Conservation (phyloP, 2,888 invertebrate species). For the Neoaliturus tenellus region DNA sequence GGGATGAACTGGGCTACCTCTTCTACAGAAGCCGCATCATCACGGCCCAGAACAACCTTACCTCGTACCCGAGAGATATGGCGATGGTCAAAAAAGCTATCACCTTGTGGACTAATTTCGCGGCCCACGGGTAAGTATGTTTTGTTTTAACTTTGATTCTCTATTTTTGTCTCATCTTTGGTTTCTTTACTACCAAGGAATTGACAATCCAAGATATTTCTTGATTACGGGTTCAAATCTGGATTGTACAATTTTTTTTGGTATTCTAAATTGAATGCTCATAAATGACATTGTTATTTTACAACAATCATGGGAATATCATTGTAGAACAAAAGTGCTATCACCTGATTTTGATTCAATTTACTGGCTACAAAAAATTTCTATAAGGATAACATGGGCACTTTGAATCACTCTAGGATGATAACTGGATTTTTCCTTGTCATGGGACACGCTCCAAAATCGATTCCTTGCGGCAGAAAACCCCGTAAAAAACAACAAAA, state of each 20-base stretch:
- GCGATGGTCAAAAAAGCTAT: not conserved
- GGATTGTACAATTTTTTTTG: not conserved
- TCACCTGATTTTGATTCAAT: too few species aligned
- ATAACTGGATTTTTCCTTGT: too few species aligned
- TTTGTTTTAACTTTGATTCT: not conserved
- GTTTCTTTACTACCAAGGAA: not conserved
- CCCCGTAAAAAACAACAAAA: too few species aligned
- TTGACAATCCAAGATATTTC: not conserved
- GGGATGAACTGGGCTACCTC: constrained; percentile 23
- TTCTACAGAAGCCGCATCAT: not conserved
- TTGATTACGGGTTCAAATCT: not conserved
- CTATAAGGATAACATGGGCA: too few species aligned
- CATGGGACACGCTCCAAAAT: too few species aligned
- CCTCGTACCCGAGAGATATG: constrained; percentile 14
- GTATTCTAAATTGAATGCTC: not conserved
- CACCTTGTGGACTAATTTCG: constrained; percentile 31
- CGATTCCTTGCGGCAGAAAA: too few species aligned
- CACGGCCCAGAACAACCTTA: not conserved
- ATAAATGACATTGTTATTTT: too few species aligned
- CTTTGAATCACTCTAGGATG: too few species aligned
- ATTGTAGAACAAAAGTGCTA: too few species aligned
- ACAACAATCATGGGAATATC: too few species aligned
- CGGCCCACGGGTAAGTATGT: constrained; percentile 14
- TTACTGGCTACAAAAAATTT: too few species aligned
- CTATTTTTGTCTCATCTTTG: not conserved